Conservation (phyloP, 1,140 invertebrate genomes). For the Cotesia vestalis region DNA sequence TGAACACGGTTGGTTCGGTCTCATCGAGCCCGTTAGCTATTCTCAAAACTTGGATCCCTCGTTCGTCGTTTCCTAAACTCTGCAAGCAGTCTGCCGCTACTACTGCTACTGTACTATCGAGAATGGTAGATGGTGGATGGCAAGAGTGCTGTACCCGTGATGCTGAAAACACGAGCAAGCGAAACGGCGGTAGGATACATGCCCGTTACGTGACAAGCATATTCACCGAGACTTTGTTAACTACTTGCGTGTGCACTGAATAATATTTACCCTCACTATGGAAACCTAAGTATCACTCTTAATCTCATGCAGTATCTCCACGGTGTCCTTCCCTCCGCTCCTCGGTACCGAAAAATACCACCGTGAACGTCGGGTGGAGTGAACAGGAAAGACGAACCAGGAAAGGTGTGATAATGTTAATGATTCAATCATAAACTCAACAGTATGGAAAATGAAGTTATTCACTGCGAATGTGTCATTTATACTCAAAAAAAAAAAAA, state of each 20-base stretch:
- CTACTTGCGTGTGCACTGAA: slow-evolving; percentile 40
- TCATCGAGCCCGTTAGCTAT: no score
- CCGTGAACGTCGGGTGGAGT: no score
- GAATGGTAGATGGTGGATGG: background rate
- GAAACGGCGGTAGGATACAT: slow-evolving; percentile 38
- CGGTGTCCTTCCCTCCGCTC: no score
- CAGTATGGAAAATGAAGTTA: no score
- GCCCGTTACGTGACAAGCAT: slow-evolving; percentile 41
- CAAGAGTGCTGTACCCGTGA: no score
- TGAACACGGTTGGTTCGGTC: no score
- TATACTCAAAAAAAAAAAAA: no score
- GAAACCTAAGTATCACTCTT: slow-evolving; percentile 37
- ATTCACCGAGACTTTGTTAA: slow-evolving; percentile 39
- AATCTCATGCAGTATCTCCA: slow-evolving; percentile 16
- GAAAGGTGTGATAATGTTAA: no score
- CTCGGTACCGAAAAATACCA: no score
- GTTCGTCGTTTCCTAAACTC: background rate
- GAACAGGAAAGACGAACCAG: no score
- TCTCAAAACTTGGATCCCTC: background rate
- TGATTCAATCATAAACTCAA: no score
- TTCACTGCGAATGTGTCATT: no score
- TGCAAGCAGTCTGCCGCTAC: background rate
- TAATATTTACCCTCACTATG: slow-evolving; percentile 34
- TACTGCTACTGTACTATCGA: background rate
- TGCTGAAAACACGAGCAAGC: slow-evolving; percentile 37